Percentiles rank a stretch among this genome's conserved stretches.
Evolutionary conservation across 2,113 vertebrate genomes (phyloP).

Genomic region (Lagopus leucura): DNA sequence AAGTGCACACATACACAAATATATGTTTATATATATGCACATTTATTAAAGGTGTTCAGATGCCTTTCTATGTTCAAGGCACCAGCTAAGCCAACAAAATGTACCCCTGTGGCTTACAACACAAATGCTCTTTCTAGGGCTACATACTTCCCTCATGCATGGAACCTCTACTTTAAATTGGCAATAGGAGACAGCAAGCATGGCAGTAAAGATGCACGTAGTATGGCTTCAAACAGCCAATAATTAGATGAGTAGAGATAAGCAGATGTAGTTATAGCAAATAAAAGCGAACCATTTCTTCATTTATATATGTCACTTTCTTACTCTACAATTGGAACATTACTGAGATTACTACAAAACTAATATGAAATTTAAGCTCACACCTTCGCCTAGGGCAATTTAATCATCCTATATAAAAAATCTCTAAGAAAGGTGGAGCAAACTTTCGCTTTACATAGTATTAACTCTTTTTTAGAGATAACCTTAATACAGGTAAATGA

Average conservation of each 20-base stretch:
- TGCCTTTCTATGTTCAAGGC: no score
- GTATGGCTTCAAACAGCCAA: no score
- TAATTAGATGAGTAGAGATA: background rate
- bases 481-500: background rate
- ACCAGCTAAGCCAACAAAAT: no score
- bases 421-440: background rate
- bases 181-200: no score
- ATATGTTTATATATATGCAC: no score
- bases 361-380: background rate
- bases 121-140: no score
- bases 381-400: background rate
- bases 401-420: background rate
- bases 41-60: no score
- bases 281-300: background rate
- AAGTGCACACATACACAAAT: no score
- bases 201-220: no score
- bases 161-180: no score
- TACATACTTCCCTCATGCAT: no score
- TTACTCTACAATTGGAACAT: background rate
- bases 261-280: background rate
- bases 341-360: background rate
- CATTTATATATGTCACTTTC: background rate
- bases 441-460: background rate
- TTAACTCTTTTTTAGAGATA: background rate
- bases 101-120: no score